Evolutionary conservation across 1,140 invertebrate species (phyloP), one percentile per base, ranked within the genome.

Genomic region (Leptoteleia sp.): DNA sequence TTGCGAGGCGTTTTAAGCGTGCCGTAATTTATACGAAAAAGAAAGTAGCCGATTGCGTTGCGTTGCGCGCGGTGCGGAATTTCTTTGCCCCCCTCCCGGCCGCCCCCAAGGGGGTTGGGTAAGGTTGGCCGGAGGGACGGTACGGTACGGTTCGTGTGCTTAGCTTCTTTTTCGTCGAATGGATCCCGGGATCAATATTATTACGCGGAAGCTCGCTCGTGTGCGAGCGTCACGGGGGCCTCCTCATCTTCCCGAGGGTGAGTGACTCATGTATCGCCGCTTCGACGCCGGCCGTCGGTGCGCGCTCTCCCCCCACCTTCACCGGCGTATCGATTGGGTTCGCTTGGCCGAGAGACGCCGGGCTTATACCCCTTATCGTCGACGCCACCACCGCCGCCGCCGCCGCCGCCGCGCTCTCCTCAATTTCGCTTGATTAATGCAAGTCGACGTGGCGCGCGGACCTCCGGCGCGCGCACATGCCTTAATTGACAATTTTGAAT

Each of bases 211-310:
- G 45, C 55, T 70, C 31, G 54, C 13, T 67, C 22, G 55, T 47
- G 45, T 45, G 61, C 47, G 62, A 70, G 50, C 42, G 48, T 1
- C 37, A 55, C 42, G 61, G 33, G 62, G 17, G 57, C 64, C 76
- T 79, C 76, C 71, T 73, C 64, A n/a, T n/a, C n/a, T n/a, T n/a
- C 77, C 64, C 70, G 80, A 82, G 85, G 87, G 86, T 86, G 85
- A 88, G 86, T 88, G 87, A 88, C 87, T 88, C 87, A 88, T 85
- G 85, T 86, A 85, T 85, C 81, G 83, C 47, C 79, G 78, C 79
- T 84, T 83, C 83, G 83, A 82, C 81, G 82, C 82, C 59, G 81
- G 79, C 80, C 81, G 83, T 84, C 83, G 80, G 75, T 83, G 75
- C 85, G 83, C 22, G 22, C 6, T 25, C 22, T 25, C 22, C 22